These are phyloP conservation scores for Papilio gigon DNA, from an alignment of 2,888 invertebrate species.

Conservation along the genomic window DNA sequence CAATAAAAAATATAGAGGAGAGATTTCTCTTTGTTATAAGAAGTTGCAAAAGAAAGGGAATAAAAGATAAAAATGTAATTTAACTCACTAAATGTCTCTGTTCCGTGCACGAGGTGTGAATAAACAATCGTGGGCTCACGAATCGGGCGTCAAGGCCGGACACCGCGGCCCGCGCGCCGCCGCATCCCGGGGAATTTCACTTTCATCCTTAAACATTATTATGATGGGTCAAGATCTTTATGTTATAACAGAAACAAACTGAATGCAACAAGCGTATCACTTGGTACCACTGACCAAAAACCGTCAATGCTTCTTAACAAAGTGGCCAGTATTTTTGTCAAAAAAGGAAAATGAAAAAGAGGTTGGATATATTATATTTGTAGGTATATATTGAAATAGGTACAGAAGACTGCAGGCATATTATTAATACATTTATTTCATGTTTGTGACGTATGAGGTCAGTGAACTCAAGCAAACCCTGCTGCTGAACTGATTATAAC, in stretches of 20 bases:
- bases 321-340: background rate
- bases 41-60: too few species aligned
- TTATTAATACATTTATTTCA: background rate
- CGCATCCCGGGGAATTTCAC: slow-evolving; percentile 48
- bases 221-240: slow-evolving; percentile 8
- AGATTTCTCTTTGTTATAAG: too few species aligned
- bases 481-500: background rate
- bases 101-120: slow-evolving; percentile 62
- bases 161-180: slow-evolving; percentile 52
- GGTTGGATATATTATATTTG: background rate
- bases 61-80: too few species aligned
- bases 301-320: background rate
- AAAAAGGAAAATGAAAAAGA: background rate
- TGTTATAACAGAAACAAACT: too few species aligned
- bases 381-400: background rate
- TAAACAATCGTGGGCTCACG: slow-evolving; percentile 69
- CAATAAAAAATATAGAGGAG: too few species aligned
- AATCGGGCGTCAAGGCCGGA: slow-evolving; percentile 72
- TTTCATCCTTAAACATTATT: slow-evolving; percentile 42
- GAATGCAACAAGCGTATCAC: background rate
- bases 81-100: slow-evolving; percentile 53
- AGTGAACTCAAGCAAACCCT: background rate
- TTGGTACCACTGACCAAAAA: background rate
- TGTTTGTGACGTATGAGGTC: background rate
- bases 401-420: background rate